Percentiles rank a stretch among this genome's conserved stretches.
phyloP scores from a whole-genome alignment of 2,113 vertebrate species.

The Calypte anna region DNA sequence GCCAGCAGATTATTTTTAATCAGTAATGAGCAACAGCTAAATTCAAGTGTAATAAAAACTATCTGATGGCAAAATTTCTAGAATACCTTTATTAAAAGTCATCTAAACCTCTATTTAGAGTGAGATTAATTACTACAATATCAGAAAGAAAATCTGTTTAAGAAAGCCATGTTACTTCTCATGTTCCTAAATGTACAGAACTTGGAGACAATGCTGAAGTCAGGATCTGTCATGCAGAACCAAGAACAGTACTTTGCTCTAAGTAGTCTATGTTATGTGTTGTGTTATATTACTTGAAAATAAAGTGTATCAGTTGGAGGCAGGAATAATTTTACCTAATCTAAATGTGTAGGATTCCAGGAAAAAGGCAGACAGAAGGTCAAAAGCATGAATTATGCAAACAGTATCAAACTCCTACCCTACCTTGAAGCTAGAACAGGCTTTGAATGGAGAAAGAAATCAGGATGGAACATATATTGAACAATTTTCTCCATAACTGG shows the following conservation, averaged over 20 bases:
- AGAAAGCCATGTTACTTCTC: not conserved
- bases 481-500: constrained; percentile 92
- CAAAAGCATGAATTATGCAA: constrained; percentile 94
- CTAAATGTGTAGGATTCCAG: constrained; percentile 86
- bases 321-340: constrained; percentile 87
- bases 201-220: not conserved
- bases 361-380: constrained; percentile 78
- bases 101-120: not conserved
- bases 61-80: not conserved
- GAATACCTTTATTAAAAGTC: not conserved
- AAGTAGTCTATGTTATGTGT: not conserved
- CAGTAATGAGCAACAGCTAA: not conserved
- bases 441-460: constrained; percentile 86
- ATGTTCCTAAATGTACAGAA: not conserved
- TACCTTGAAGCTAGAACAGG: constrained; percentile 75
- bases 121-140: not conserved
- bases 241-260: not conserved
- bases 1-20: not conserved
- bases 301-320: constrained; percentile 63
- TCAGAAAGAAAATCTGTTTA: not conserved
- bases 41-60: not conserved
- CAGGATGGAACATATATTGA: constrained; percentile 89
- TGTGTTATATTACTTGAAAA: constrained; percentile 28
- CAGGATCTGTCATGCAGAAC: not conserved
- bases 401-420: constrained; percentile 81